These are phyloP conservation scores for Plutomurus gul DNA, from an alignment of 1,140 invertebrate species.

Conservation along the genomic window DNA sequence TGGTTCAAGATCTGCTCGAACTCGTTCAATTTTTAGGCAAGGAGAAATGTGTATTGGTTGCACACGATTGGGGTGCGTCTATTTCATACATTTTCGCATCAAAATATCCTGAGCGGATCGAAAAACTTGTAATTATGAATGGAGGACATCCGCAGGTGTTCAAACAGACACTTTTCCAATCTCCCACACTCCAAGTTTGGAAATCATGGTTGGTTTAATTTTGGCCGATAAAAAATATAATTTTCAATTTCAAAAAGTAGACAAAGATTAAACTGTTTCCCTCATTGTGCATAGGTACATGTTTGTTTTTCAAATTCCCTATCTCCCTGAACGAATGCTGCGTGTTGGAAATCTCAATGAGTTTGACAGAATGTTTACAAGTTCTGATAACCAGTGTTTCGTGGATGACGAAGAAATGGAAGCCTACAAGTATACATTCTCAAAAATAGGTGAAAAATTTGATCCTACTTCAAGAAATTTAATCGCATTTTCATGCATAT, in stretches of 20 bases:
- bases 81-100: constrained; percentile 18
- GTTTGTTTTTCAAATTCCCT: constrained; percentile 67
- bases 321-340: constrained; percentile 63
- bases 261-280: too few relatives aligned
- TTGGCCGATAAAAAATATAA: neutral
- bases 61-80: constrained; percentile 62
- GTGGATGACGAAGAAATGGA: constrained; percentile 65
- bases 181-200: constrained; percentile 24
- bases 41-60: constrained; percentile 64
- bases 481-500: neutral
- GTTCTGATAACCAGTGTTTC: neutral
- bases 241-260: constrained; percentile 13
- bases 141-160: constrained; percentile 37
- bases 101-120: constrained; percentile 31
- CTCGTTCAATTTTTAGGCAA: constrained; percentile 64
- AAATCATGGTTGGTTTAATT: constrained; percentile 49
- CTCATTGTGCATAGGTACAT: constrained; percentile 65
- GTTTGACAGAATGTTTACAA: neutral
- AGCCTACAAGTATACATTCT: constrained; percentile 68
- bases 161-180: neutral
- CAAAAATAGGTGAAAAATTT: constrained; percentile 60
- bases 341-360: constrained; percentile 60
- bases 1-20: constrained; percentile 66
- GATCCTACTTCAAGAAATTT: neutral
- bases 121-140: constrained; percentile 50